Evolutionary conservation across 2,113 vertebrate species (phyloP).

Genomic region (Geococcyx californianus): DNA sequence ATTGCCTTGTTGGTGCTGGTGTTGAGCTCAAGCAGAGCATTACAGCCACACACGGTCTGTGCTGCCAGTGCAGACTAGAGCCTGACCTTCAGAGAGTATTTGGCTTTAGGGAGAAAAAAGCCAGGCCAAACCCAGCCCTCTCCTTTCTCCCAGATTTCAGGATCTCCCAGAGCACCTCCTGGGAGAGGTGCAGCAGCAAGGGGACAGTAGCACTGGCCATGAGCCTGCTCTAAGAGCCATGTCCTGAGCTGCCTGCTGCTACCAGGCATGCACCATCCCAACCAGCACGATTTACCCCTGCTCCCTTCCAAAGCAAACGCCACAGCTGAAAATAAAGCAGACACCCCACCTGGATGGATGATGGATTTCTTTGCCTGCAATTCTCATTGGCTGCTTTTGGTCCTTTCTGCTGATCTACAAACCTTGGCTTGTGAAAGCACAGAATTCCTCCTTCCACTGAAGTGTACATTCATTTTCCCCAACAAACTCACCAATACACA

Average conservation of each 20-base stretch:
- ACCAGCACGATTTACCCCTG: rapidly evolving
- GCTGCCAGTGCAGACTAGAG: neutral
- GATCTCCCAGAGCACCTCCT: neutral
- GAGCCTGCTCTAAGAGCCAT: neutral
- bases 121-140: too few species aligned
- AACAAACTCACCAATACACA: neutral
- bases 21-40: rapidly evolving
- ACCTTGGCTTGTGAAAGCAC: neutral
- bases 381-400: neutral
- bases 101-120: neutral
- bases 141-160: neutral
- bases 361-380: neutral
- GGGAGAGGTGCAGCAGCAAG: neutral
- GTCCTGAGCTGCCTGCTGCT: neutral
- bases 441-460: neutral
- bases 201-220: rapidly evolving
- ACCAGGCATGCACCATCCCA: rapidly evolving
- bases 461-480: neutral
- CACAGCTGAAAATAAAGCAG: neutral
- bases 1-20: neutral
- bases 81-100: neutral
- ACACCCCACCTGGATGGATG: neutral
- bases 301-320: neutral
- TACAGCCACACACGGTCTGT: rapidly evolving
- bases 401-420: neutral